Percentiles rank a stretch among this genome's conserved stretches.
phyloP scores from a whole-genome alignment of 2,113 vertebrate species.

The Orientallactaga bullata region DNA sequence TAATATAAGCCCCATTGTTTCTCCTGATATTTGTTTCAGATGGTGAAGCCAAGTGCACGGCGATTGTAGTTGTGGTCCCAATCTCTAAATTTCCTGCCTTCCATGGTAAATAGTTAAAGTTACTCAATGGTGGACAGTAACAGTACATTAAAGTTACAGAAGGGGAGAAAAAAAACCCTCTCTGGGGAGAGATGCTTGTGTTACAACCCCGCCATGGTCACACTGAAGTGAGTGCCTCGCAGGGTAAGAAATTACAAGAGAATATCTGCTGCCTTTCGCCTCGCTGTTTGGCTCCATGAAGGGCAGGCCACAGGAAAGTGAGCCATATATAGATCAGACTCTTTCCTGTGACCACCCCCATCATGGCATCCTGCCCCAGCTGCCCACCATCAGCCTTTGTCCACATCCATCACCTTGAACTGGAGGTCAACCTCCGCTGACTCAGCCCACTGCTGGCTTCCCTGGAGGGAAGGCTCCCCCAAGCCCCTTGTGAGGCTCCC shows the following conservation, averaged over 20 bases:
- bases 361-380: neutral
- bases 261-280: neutral
- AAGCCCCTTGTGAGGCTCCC: neutral
- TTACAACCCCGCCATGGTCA: neutral
- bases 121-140: conserved; percentile 30
- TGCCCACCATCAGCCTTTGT: rapidly evolving
- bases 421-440: neutral
- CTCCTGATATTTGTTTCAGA: neutral
- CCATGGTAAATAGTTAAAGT: conserved; percentile 67
- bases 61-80: neutral
- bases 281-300: neutral
- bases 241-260: rapidly evolving
- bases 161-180: conserved; percentile 32
- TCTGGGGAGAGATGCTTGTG: neutral
- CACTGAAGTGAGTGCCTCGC: conserved; percentile 1
- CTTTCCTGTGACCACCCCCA: neutral
- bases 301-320: neutral
- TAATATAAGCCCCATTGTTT: neutral
- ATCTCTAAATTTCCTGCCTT: conserved; percentile 27
- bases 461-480: neutral
- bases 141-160: neutral
- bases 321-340: neutral
- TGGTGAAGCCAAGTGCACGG: neutral
- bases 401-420: neutral
- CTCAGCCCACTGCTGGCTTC: neutral